Evolutionary conservation across 2,888 invertebrate genomes (phyloP), one percentile per base, ranked within the genome.

Genomic region (Deilephila porcellus): DNA sequence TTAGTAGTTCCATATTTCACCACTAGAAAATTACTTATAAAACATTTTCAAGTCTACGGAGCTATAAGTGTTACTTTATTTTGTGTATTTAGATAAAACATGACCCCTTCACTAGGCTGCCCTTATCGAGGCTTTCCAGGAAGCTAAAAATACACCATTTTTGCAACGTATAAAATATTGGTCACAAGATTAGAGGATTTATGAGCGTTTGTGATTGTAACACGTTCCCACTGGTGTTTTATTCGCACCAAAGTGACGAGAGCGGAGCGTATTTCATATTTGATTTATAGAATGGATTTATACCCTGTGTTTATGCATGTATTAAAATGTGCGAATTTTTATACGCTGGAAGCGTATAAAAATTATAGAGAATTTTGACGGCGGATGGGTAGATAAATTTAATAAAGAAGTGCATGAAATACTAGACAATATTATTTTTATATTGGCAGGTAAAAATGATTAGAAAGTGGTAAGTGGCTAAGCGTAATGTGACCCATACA

Each of bases 221-320:
- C 56, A 6, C 56, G n/a, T 56, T 7, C 56, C 56, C 56, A 17
- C n/a, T 56, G n/a, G n/a, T 56, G n/a, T n/a, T 17, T 56, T 56
- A n/a, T 56, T 56, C 17, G n/a, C 56, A 56, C n/a, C n/a, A n/a
- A 56, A 56, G n/a, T n/a, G 56, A 56, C n/a, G 56, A 56, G n/a
- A 19, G 19, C n/a, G n/a, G 4, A 56, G n/a, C 56, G n/a, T 56
- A 56, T 56, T 56, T 56, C 56, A 56, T 56, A 56, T 56, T 56
- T 56, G 53, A 56, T 56, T 56, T 56, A n/a, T n/a, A n/a, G 56
- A 56, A 17, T n/a, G n/a, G 4, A 56, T 56, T 56, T 56, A 56
- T 56, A 1, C 25, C 25, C 25, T 25, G 25, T 25, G 25, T 25
- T 25, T 25, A 25, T 25, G 19, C 19, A 4, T 56, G 5, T 56